Evolutionary conservation across 2,113 vertebrate species (phyloP).

Genomic region (Coptodon bakossiorum): DNA sequence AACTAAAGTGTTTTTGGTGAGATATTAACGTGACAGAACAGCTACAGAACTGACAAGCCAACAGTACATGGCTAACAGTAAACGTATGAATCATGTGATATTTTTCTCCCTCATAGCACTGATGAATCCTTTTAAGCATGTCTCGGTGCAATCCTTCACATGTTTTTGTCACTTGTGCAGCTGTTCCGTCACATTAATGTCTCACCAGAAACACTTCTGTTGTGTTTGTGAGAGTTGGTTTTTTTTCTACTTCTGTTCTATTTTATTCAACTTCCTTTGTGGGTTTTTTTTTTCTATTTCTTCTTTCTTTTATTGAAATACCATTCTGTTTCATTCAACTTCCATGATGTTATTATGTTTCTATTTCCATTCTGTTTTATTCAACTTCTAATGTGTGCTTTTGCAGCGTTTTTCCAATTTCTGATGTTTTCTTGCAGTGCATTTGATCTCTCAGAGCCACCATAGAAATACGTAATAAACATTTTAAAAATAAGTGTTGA

Average conservation of each 20-base stretch:
- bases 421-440: not conserved
- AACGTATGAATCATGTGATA: not conserved
- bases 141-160: not conserved
- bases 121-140: not conserved
- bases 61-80: not conserved
- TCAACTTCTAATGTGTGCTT: not conserved
- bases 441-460: not conserved
- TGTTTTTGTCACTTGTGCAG: not conserved
- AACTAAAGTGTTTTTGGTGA: not conserved
- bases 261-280: not conserved
- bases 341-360: not conserved
- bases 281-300: not conserved
- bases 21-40: not conserved
- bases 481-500: not conserved
- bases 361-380: not conserved
- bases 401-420: not conserved
- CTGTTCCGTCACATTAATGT: not conserved
- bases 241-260: not conserved
- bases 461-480: not conserved
- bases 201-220: not conserved
- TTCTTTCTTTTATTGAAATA: not conserved
- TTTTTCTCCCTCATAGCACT: not conserved
- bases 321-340: not conserved
- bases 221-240: rapidly evolving
- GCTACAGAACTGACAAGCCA: not conserved